phyloP scores from a whole-genome alignment of 2,797 vertebrate genomes.

The Adrianichthys oophorus region DNA sequence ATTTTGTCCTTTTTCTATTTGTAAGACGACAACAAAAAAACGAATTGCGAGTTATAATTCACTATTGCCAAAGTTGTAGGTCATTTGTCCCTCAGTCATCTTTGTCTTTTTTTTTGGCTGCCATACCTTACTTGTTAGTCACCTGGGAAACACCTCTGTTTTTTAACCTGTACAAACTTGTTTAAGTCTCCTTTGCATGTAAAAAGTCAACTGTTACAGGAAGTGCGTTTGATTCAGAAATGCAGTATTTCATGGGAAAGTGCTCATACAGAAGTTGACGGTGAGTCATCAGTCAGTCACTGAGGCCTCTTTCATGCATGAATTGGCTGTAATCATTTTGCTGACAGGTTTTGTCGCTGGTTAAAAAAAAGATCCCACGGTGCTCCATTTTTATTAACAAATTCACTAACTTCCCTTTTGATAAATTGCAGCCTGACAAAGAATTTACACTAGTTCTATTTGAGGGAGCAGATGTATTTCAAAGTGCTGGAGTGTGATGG shows the following conservation, averaged over 20 bases:
- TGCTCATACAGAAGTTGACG: slow-evolving; percentile 2
- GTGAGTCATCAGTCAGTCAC: slow-evolving; percentile 35
- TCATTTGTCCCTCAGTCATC: slow-evolving; percentile 21
- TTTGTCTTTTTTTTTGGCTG: slow-evolving; percentile 8
- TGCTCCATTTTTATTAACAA: neutral
- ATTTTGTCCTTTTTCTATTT: slow-evolving; percentile 2
- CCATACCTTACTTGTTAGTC: slow-evolving; percentile 43
- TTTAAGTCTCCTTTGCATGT: slow-evolving; percentile 14
- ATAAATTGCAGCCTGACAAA: too few species aligned
- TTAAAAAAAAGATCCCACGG: too few species aligned
- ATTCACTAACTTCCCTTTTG: too few species aligned
- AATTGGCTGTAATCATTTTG: neutral
- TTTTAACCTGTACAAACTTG: slow-evolving; percentile 70
- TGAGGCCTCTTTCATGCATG: neutral
- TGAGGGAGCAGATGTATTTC: too few species aligned
- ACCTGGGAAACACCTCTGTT: slow-evolving; percentile 30
- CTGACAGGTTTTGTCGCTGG: too few species aligned
- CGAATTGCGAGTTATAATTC: slow-evolving; percentile 9
- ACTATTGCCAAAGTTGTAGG: slow-evolving; percentile 3
- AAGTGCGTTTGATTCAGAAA: slow-evolving; percentile 28
- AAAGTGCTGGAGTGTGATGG: too few species aligned
- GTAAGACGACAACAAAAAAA: slow-evolving; percentile 32
- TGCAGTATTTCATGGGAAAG: neutral
- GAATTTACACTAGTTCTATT: too few species aligned
- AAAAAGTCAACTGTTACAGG: slow-evolving; percentile 48